Evolutionary conservation across 2,113 vertebrate species (phyloP), one percentile per base, ranked within the genome.

Genomic region (Eulemur macaco): DNA sequence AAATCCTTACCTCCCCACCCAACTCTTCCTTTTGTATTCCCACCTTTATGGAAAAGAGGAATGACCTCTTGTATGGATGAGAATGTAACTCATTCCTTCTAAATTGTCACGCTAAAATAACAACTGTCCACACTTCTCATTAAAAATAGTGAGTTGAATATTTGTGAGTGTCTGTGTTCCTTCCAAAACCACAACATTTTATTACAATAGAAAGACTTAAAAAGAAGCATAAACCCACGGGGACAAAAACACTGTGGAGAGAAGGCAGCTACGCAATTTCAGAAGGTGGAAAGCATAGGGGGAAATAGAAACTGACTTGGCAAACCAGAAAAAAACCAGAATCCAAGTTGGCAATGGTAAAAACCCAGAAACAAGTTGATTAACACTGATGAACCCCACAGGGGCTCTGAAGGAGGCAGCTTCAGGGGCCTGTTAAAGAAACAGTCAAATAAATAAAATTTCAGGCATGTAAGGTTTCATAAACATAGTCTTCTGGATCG

Each of bases 371-470:
- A 77, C 12, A 42, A 23, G 27, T 8, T n/a, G 14, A 87, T 42
- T 21, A 74, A 86, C 10, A 12, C 5, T 18, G 50, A 78, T 42
- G 74, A 85, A 52, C 64, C 27, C 4, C 10, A 18, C 39, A 69
- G 66, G 54, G 73, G 60, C 34, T 80, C 63, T 58, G n/a, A 20
- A 71, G 80, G 74, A 68, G 52, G 20, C 60, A 84, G n/a, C 31
- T 25, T 27, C 34, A 80, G n/a, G 63, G 31, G 29, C 29, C 77
- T 78, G 87, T 92, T 47, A 81, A 81, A 81, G 73, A 56, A 89
- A 23, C 74, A 92, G 10, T 68, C 86, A 83, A 88, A 81, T 64
- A 92, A 96, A 90, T 89, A 91, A 83, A 89, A 87, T 45, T 15
- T 50, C 80, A 74, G 92, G 80, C 89, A 76, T 9, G 23, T 3